Percentiles rank a stretch among this genome's conserved stretches.
Evolutionary conservation across 2,888 invertebrate species (phyloP).

Genomic region (Limnephilus lunatus): DNA sequence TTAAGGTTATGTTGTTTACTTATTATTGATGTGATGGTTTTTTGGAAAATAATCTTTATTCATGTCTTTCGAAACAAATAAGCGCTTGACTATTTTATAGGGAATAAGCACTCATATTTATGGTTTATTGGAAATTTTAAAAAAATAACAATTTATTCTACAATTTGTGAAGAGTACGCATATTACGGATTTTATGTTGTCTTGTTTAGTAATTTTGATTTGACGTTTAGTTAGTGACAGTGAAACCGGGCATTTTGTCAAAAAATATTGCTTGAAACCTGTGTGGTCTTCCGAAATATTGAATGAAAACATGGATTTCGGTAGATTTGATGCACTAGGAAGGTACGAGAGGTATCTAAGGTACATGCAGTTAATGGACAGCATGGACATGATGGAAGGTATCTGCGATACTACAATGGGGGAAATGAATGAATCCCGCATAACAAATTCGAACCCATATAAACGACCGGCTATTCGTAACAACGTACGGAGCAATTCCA

Average conservation of each 20-base stretch:
- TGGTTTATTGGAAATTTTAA: not conserved
- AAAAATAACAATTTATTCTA: not conserved
- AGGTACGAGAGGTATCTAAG: slow-evolving; percentile 59
- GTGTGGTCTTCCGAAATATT: slow-evolving; percentile 5
- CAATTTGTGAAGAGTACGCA: not conserved
- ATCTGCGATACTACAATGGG: slow-evolving; percentile 51
- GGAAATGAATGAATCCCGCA: slow-evolving; percentile 42
- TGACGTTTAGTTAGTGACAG: slow-evolving; percentile 21
- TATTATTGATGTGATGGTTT: not conserved
- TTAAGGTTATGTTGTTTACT: slow-evolving; percentile 53
- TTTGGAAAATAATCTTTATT: not conserved
- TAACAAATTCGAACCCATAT: slow-evolving; percentile 15
- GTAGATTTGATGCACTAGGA: slow-evolving; percentile 48
- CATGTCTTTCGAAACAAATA: not conserved
- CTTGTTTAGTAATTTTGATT: not conserved
- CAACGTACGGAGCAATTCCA: slow-evolving; percentile 8
- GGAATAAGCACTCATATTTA: not conserved
- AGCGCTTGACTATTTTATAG: not conserved
- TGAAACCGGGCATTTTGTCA: slow-evolving; percentile 37
- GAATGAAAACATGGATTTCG: slow-evolving; percentile 38
- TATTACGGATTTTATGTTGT: slow-evolving; percentile 18
- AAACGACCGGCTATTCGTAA: slow-evolving; percentile 23
- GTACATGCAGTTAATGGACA: slow-evolving; percentile 62
- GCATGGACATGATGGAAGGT: slow-evolving; percentile 62
- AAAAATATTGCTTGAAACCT: not conserved